These are phyloP conservation scores for Triplophysa bombifrons DNA, from an alignment of 2,797 vertebrate genomes.

Conservation along the genomic window DNA sequence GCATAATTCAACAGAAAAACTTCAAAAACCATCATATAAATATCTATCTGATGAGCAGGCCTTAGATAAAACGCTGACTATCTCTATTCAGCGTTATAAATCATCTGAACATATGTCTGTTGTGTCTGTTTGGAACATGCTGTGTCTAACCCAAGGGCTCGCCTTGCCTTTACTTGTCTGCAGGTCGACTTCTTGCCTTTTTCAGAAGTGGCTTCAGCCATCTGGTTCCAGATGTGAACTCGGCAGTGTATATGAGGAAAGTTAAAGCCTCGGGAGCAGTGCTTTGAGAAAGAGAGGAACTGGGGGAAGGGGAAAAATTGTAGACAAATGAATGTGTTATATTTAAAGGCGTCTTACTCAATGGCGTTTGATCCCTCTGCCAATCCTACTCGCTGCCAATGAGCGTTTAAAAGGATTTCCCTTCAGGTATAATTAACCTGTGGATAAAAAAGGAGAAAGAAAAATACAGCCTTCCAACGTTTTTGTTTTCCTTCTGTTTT, in stretches of 20 bases:
- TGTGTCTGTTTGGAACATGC: slow-evolving; percentile 47
- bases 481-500: slow-evolving; percentile 66
- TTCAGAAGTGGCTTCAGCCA: slow-evolving; percentile 81
- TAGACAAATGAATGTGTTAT: slow-evolving; percentile 77
- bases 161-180: slow-evolving; percentile 53
- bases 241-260: slow-evolving; percentile 83
- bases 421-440: slow-evolving; percentile 79
- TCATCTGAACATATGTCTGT: slow-evolving; percentile 46
- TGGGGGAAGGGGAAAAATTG: slow-evolving; percentile 54
- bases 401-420: slow-evolving; percentile 81
- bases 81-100: slow-evolving; percentile 37
- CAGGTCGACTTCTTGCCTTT: slow-evolving; percentile 82
- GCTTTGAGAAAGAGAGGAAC: slow-evolving; percentile 40
- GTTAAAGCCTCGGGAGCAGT: slow-evolving; percentile 65
- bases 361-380: slow-evolving; percentile 76
- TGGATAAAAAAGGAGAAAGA: slow-evolving; percentile 47
- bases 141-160: slow-evolving; percentile 46
- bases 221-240: slow-evolving; percentile 79
- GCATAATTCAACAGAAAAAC: slow-evolving; percentile 2
- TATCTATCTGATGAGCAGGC: slow-evolving; percentile 4
- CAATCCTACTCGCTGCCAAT: slow-evolving; percentile 73
- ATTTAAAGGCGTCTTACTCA: slow-evolving; percentile 78
- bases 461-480: slow-evolving; percentile 46
- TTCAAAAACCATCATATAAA: slow-evolving; percentile 33
- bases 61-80: slow-evolving; percentile 30